phyloP scores from a whole-genome alignment of 23 tunicate species.

The Trididemnum miniatum region DNA sequence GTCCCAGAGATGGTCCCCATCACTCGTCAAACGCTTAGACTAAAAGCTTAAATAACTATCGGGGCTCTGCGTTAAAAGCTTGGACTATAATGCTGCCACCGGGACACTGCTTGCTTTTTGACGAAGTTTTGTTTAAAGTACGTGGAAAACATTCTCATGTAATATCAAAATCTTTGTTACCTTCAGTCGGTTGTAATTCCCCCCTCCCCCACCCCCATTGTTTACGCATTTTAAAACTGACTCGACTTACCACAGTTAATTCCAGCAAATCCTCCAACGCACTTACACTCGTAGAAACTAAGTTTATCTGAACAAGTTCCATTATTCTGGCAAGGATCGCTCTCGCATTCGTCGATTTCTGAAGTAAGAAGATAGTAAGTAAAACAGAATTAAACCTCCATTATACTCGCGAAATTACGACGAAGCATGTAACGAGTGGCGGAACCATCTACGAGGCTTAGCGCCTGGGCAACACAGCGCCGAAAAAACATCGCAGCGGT shows the following conservation, averaged over 20 bases:
- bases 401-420: background rate
- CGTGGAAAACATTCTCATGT: too few species aligned
- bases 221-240: too few species aligned
- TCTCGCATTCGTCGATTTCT: constrained; percentile 95
- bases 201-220: too few species aligned
- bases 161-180: too few species aligned
- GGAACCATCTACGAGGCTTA: background rate
- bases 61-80: too few species aligned
- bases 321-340: constrained; percentile 80
- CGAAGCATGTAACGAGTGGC: background rate
- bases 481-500: background rate
- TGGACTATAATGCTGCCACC: too few species aligned
- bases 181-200: too few species aligned
- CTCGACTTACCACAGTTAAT: constrained; percentile 48
- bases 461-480: background rate
- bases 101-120: too few species aligned
- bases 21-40: too few species aligned
- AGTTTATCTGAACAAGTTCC: constrained; percentile 70
- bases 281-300: constrained; percentile 47
- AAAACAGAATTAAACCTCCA: background rate
- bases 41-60: too few species aligned
- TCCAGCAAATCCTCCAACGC: constrained; percentile 62
- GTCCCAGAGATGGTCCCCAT: too few species aligned
- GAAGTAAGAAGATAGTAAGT: background rate
- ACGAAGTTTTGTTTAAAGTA: too few species aligned